Conservation (phyloP, 2,113 vertebrate genomes). For the Suncus etruscus region DNA sequence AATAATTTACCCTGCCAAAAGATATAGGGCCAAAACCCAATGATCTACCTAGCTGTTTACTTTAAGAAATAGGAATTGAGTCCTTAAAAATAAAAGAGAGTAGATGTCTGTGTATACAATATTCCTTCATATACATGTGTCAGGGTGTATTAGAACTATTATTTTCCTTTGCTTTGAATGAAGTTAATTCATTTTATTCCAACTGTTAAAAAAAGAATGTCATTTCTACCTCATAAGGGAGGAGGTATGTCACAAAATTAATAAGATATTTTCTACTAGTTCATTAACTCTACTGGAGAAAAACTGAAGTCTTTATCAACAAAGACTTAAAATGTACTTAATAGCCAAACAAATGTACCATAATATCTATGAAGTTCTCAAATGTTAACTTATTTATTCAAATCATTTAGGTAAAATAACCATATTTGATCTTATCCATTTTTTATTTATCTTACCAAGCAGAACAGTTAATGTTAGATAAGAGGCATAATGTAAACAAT, state of each 20-base stretch:
- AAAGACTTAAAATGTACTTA: slow-evolving; percentile 38
- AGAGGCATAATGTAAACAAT: slow-evolving; percentile 27
- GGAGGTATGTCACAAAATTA: slow-evolving; percentile 63
- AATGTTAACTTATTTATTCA: slow-evolving; percentile 35
- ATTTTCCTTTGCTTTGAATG: too few species aligned
- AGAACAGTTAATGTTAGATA: slow-evolving; percentile 43
- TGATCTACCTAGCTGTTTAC: slow-evolving; percentile 28
- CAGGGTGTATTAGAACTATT: background rate
- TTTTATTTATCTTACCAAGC: background rate
- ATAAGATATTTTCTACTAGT: slow-evolving; percentile 64
- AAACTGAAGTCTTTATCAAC: slow-evolving; percentile 27
- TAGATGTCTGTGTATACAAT: background rate
- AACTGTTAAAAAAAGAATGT: slow-evolving; percentile 60
- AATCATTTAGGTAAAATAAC: background rate
- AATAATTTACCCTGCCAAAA: slow-evolving; percentile 66
- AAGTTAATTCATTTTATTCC: background rate
- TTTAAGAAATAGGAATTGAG: slow-evolving; percentile 57
- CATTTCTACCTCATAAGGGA: slow-evolving; percentile 59
- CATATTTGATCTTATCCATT: slow-evolving; percentile 33
- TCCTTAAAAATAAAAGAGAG: slow-evolving; percentile 41
- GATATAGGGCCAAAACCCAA: slow-evolving; percentile 39
- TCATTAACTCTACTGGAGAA: slow-evolving; percentile 69
- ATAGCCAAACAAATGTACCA: slow-evolving; percentile 41
- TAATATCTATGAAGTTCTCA: slow-evolving; percentile 63
- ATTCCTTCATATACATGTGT: slow-evolving; percentile 41